Evolutionary conservation across 1,140 invertebrate genomes (phyloP), one percentile per base, ranked within the genome.

Genomic region (Lepidurus apus): DNA sequence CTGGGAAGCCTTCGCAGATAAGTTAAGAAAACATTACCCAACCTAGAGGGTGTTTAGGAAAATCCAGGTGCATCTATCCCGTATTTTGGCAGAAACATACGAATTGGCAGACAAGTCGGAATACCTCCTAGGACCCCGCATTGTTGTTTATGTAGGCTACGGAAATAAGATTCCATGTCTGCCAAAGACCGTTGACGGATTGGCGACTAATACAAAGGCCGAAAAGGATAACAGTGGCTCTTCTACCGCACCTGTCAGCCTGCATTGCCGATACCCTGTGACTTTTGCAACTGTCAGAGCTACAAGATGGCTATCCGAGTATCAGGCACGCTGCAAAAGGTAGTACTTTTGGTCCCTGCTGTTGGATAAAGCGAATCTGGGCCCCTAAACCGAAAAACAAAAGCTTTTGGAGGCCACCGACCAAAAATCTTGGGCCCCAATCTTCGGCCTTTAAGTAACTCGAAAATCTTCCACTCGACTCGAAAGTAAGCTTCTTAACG

Each of bases 21-120:
- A 65, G 53, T 65, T 65, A 65, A 65, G 53, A 65, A 65, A 65
- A 65, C 53, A 65, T 65, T 65, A 65, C 53, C 53, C 53, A 65
- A 65, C 53, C 53, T 21, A 65, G 53, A 21, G 53, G 53, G n/a
- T 65, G 53, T 65, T 65, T 21, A 17, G 21, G 21, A 9, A 21
- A n/a, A 13, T 21, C 53, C 53, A 65, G 53, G 53, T 65, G 53
- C 53, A 65, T 65, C 53, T 13, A 21, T 65, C 53, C 34, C 34
- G 34, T 21, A 65, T 65, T 65, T 21, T 65, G 13, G 53, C 53
- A 21, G 53, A 65, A 65, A 17, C 53, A 65, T 65, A 13, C 34
- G 34, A 34, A 34, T 34, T 34, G 34, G 34, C 34, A 34, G 34
- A 34, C 34, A 34, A 34, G 34, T 34, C 1, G 34, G 34, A 34